Evolutionary conservation across 2,113 vertebrate genomes (phyloP).

Genomic region (Pseudonaja textilis): DNA sequence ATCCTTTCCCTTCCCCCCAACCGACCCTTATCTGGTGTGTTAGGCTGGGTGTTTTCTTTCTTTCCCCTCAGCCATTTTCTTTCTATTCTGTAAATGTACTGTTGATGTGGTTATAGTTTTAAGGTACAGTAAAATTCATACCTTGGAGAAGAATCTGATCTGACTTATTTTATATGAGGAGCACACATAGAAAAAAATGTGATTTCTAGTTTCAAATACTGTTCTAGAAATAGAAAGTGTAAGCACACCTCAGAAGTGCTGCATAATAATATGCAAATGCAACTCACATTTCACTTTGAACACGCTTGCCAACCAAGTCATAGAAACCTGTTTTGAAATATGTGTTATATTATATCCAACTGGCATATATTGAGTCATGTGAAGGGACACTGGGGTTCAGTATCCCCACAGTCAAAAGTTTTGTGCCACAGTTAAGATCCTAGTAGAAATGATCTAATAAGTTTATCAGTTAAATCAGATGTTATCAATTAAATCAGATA

Average conservation of each 20-base stretch:
- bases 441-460: not conserved
- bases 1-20: too few species aligned
- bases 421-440: not conserved
- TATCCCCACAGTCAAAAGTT: not conserved
- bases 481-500: not conserved
- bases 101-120: not conserved
- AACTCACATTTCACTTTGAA: conserved; percentile 20
- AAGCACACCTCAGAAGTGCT: not conserved
- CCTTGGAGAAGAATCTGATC: not conserved
- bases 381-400: not conserved
- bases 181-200: not conserved
- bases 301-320: not conserved
- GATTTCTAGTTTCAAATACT: not conserved
- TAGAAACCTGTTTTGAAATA: conserved; percentile 25
- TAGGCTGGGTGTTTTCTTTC: too few species aligned
- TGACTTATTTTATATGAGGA: not conserved
- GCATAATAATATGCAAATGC: not conserved
- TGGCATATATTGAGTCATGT: not conserved
- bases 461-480: not conserved
- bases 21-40: too few species aligned
- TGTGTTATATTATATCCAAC: conserved; percentile 17
- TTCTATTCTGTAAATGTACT: too few species aligned
- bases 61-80: too few species aligned
- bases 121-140: not conserved
- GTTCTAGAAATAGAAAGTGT: not conserved